Percentiles rank a stretch among this genome's conserved stretches.
These are phyloP conservation scores for Drosophila sechellia DNA, from an alignment of 1,140 invertebrate species.

Conservation along the genomic window DNA sequence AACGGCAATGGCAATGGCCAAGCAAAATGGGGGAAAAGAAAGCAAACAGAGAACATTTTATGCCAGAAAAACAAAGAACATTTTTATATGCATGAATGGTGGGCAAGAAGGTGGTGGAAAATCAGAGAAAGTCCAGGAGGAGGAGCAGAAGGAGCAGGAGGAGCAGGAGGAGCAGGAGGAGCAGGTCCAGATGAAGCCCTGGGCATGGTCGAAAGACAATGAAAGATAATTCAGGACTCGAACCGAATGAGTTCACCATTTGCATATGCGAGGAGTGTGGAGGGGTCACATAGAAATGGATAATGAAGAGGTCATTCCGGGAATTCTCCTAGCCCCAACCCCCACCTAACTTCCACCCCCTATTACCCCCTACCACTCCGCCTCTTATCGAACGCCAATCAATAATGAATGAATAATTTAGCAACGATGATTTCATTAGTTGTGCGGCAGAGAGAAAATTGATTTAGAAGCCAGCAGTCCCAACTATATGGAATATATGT, in stretches of 20 bases:
- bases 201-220: constrained; percentile 59
- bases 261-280: constrained; percentile 18
- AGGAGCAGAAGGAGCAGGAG: too few relatives aligned
- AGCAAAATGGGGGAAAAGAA: constrained; percentile 1
- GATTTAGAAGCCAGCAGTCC: constrained; percentile 1
- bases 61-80: constrained; percentile 32
- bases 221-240: constrained; percentile 38
- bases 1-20: constrained; percentile 29
- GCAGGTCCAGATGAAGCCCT: constrained; percentile 9
- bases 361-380: background rate
- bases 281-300: background rate
- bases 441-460: background rate
- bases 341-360: accelerated
- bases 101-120: background rate
- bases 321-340: background rate
- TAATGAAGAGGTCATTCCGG: constrained; percentile 10
- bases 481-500: background rate
- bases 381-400: constrained; percentile 4
- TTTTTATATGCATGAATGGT: constrained; percentile 29
- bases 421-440: constrained; percentile 14
- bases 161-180: background rate
- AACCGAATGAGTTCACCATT: constrained; percentile 25
- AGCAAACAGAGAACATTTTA: constrained; percentile 21
- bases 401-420: constrained; percentile 28
- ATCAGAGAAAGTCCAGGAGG: too few relatives aligned